Base-by-base conservation (phyloP, 1,140 invertebrate species). In the Pentalonia nigronervosa region DNA sequence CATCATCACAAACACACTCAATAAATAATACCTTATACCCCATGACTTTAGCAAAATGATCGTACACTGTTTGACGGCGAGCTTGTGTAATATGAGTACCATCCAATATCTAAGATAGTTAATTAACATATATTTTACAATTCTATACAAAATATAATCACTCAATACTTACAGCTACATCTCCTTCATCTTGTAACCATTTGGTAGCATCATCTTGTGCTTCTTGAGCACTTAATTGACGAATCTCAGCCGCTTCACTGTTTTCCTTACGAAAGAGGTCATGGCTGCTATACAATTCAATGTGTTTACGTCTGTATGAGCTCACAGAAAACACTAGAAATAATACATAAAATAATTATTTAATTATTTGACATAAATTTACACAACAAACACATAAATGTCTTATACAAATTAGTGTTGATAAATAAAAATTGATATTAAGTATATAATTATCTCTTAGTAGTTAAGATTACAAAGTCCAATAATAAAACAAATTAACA, bases 21-120 rank as follows among this genome's bases (percentile, higher is more conserved):
- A 99, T 97, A 95, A 99, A 99, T 94, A 99, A 97, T 56, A 99
- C 96, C 94, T 98, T 97, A 95, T 98, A 98, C 67, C 97, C 97
- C 95, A 98, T 96, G 94, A 97, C 96, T 4, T 96, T 95, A 83
- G 96, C 96, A 94, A 97, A 97, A 94, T 97, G 96, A 91, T 98
- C 97, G 94, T 97, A 96, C 47, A 99, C 96, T 94, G 98, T 96
- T 93, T 97, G 96, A 47, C 99, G 96, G 94, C 98, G 97, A 67
- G 97, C 96, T 84, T 96, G 95, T 0, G 98, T 98, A 84, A 98
- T 98, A 95, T 99, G 98, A 11, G 98, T 99, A 14, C 98, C 98
- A 96, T 99, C 99, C 94, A 99, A 97, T 94, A 99, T 97, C 98
- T 98, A 95, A 17, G 91, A 23, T 8, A 89, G 47, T 50, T 21